A percentile compares a stretch with the other conserved stretches of the same genome.
Evolutionary conservation across 2,113 vertebrate species (phyloP).

Genomic region (Notothenia rossii): DNA sequence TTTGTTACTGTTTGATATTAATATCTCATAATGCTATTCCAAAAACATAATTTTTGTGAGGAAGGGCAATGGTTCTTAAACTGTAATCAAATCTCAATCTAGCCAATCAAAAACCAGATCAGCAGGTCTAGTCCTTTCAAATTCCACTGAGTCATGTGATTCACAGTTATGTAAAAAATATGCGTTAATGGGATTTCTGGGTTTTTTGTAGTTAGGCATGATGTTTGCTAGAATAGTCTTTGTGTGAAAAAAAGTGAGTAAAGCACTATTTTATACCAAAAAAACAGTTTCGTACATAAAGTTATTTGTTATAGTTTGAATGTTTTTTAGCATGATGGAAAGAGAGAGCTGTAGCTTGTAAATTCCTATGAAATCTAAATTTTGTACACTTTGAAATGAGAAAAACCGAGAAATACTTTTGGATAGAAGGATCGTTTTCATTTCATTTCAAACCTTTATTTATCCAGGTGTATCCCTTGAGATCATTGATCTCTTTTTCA

Average conservation of each 20-base stretch:
- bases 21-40: slow-evolving; percentile 6
- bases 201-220: slow-evolving; percentile 67
- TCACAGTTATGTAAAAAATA: background rate
- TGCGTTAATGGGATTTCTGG: slow-evolving; percentile 12
- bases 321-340: slow-evolving; percentile 49
- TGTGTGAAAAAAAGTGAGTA: slow-evolving; percentile 23
- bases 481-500: too few species aligned
- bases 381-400: slow-evolving; percentile 29
- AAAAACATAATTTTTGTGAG: slow-evolving; percentile 1
- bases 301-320: slow-evolving; percentile 50
- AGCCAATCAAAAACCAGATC: background rate
- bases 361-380: slow-evolving; percentile 23
- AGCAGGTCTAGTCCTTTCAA: slow-evolving; percentile 16
- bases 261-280: slow-evolving; percentile 39
- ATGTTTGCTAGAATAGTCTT: slow-evolving; percentile 38
- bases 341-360: slow-evolving; percentile 11
- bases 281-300: slow-evolving; percentile 33
- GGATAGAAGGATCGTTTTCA: background rate
- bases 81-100: slow-evolving; percentile 5
- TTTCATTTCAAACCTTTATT: too few species aligned
- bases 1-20: slow-evolving; percentile 1
- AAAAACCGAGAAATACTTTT: background rate
- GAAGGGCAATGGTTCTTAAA: slow-evolving; percentile 12
- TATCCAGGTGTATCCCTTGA: too few species aligned
- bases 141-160: background rate